Evolutionary conservation across 2,888 invertebrate species (phyloP).

Genomic region (Aphidoletes aphidimyza): DNA sequence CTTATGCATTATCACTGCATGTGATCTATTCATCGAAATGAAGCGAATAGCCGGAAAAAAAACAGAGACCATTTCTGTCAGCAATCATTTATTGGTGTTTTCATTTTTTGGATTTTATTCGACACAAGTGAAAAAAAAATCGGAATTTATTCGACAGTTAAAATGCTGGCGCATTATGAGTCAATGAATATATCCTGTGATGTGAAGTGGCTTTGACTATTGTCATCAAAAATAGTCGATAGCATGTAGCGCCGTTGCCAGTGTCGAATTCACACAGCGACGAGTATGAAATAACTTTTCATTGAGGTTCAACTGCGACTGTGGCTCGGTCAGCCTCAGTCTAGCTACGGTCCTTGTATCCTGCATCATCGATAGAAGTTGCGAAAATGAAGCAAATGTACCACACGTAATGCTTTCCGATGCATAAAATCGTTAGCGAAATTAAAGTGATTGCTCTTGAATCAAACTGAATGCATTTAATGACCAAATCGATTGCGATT

Average conservation of each 20-base stretch:
- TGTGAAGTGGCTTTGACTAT: no score
- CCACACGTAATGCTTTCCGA: not conserved
- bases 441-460: not conserved
- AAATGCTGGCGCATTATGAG: not conserved
- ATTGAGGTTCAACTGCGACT: no score
- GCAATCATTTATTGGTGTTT: not conserved
- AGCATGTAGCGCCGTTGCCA: no score
- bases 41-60: not conserved
- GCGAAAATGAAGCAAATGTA: slow-evolving; percentile 13
- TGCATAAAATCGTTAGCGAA: not conserved
- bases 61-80: not conserved
- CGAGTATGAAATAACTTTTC: no score
- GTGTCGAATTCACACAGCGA: no score
- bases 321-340: no score
- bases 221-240: not conserved
- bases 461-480: not conserved
- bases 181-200: not conserved
- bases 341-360: no score
- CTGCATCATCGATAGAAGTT: no score
- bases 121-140: not conserved
- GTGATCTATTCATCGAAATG: not conserved
- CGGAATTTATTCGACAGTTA: not conserved
- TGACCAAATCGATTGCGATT: not conserved
- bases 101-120: not conserved
- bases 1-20: slow-evolving; percentile 2